Evolutionary conservation across 2,888 invertebrate species (phyloP).

Genomic region (Nomada ferruginata): DNA sequence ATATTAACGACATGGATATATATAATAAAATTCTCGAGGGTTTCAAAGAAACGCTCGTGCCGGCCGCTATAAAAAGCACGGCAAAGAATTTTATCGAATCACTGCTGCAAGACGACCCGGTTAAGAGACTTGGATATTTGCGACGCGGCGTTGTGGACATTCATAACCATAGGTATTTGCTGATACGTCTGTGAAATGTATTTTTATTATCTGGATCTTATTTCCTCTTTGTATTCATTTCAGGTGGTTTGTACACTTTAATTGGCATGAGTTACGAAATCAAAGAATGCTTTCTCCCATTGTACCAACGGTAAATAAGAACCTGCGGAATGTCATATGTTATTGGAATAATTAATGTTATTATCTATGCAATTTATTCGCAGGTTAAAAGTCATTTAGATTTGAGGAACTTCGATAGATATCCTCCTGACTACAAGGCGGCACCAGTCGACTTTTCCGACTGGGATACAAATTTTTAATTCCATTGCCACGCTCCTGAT

Average conservation of each 20-base stretch:
- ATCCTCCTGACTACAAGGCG: slow-evolving; percentile 90
- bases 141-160: slow-evolving; percentile 93
- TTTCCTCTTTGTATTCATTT: slow-evolving; percentile 60
- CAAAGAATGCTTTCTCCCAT: slow-evolving; percentile 90
- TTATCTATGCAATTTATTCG: slow-evolving; percentile 48
- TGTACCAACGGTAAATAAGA: slow-evolving; percentile 86
- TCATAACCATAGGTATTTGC: slow-evolving; percentile 89
- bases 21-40: slow-evolving; percentile 96
- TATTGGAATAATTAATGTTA: neutral
- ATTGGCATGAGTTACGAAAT: slow-evolving; percentile 91
- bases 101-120: slow-evolving; percentile 92
- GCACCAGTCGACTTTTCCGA: slow-evolving; percentile 94
- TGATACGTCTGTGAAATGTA: neutral
- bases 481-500: no score
- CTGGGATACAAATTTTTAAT: slow-evolving; percentile 93
- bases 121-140: slow-evolving; percentile 94
- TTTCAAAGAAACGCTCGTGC: slow-evolving; percentile 93
- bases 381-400: slow-evolving; percentile 88
- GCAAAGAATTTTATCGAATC: slow-evolving; percentile 93
- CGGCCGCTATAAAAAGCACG: slow-evolving; percentile 90
- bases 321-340: neutral
- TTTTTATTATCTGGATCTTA: neutral
- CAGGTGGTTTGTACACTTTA: slow-evolving; percentile 96
- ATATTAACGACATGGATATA: slow-evolving; percentile 94
- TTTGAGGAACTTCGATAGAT: slow-evolving; percentile 93